phyloP scores from a whole-genome alignment of 2,888 invertebrate genomes.

The Sarcophaga rosellei region DNA sequence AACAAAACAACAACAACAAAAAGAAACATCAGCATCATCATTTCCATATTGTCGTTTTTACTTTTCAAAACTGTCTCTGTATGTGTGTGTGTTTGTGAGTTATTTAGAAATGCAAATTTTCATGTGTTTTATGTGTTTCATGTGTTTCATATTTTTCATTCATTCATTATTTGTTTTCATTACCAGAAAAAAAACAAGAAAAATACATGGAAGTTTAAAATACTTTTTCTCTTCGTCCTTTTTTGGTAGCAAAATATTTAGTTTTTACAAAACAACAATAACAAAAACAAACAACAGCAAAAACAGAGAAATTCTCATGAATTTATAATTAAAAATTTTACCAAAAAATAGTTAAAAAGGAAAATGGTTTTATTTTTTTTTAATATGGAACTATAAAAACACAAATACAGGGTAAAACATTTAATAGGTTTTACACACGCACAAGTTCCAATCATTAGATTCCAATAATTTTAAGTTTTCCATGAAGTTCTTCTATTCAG shows the following conservation, averaged over 20 bases:
- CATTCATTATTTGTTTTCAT: slow-evolving; percentile 16
- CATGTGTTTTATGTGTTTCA: slow-evolving; percentile 22
- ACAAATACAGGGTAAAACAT: not conserved
- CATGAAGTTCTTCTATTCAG: too few relatives aligned
- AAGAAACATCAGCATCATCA: slow-evolving; percentile 33
- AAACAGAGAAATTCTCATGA: slow-evolving; percentile 22
- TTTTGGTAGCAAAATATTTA: not conserved
- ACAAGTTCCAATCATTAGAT: too few relatives aligned
- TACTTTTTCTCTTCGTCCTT: not conserved
- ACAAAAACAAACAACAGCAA: not conserved
- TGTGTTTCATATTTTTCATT: too few relatives aligned
- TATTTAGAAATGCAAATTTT: slow-evolving; percentile 62
- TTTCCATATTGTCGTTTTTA: slow-evolving; percentile 46
- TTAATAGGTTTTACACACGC: too few relatives aligned
- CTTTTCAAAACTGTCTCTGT: not conserved
- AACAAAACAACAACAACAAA: not conserved
- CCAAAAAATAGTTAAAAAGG: not conserved
- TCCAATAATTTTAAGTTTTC: too few relatives aligned
- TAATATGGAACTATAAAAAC: not conserved
- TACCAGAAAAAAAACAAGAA: slow-evolving; percentile 2
- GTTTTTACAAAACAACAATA: not conserved
- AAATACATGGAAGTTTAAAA: not conserved
- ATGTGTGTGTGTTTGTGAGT: slow-evolving; percentile 11
- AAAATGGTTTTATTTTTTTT: not conserved
- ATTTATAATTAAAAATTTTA: slow-evolving; percentile 48